A percentile compares a stretch with the other conserved stretches of the same genome.
These are phyloP conservation scores for Drosophila pegasa DNA, from an alignment of 2,888 invertebrate species.

Conservation along the genomic window DNA sequence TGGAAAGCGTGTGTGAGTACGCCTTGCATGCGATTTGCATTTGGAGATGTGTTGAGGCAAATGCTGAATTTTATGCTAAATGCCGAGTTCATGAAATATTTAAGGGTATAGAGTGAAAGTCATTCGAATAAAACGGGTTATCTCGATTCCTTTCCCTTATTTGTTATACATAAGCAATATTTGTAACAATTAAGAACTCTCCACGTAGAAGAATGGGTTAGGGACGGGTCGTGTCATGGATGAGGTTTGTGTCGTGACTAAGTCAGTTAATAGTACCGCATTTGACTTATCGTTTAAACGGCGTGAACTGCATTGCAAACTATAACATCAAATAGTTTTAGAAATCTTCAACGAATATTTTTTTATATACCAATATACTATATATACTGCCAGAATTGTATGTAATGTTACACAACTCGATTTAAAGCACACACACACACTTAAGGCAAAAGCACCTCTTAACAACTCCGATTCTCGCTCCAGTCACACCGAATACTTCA, in stretches of 20 bases:
- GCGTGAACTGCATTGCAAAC: background rate
- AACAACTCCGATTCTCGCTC: constrained; percentile 24
- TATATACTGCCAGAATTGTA: constrained; percentile 43
- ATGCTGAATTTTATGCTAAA: constrained; percentile 12
- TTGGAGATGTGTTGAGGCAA: constrained; percentile 8
- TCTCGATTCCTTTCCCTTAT: background rate
- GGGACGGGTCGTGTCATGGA: background rate
- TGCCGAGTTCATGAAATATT: constrained; percentile 40
- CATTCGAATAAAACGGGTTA: constrained; percentile 15
- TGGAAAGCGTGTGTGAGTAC: constrained; percentile 10
- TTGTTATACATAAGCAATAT: constrained; percentile 4
- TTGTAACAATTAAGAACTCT: constrained; percentile 3
- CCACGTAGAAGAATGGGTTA: no score
- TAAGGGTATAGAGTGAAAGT: constrained; percentile 15
- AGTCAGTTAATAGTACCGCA: background rate
- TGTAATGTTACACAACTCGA: constrained; percentile 18
- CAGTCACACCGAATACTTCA: constrained; percentile 43
- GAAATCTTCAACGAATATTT: constrained; percentile 10
- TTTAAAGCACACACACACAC: constrained; percentile 23
- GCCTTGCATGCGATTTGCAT: constrained; percentile 37
- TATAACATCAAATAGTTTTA: constrained; percentile 9
- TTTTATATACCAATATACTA: constrained; percentile 15
- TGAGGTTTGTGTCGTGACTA: background rate
- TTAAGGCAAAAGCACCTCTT: constrained; percentile 24
- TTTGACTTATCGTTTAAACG: background rate